These are phyloP conservation scores for Euwallacea similis DNA, from an alignment of 1,140 invertebrate genomes.

Conservation along the genomic window DNA sequence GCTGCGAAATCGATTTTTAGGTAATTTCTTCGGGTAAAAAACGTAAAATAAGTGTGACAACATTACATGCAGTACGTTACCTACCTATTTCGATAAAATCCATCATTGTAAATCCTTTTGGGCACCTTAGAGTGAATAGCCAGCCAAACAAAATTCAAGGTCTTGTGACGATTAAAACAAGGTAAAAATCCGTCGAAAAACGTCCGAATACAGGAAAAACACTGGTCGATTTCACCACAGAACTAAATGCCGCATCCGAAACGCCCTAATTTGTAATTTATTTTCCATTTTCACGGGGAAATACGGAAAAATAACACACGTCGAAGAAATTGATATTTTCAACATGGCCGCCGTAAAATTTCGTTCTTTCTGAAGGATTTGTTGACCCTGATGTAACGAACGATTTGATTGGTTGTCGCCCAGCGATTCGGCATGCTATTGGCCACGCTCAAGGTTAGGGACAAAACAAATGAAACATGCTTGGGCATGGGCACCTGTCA, in stretches of 20 bases:
- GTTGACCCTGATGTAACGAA: slow-evolving; percentile 53
- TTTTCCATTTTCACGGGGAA: slow-evolving; percentile 41
- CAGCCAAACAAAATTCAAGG: slow-evolving; percentile 52
- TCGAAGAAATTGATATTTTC: slow-evolving; percentile 54
- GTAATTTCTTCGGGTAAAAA: slow-evolving; percentile 11
- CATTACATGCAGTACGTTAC: background rate
- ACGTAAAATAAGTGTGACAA: background rate
- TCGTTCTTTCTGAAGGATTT: slow-evolving; percentile 53
- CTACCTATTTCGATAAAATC: slow-evolving; percentile 49
- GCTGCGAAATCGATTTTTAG: slow-evolving; percentile 17
- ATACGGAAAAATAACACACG: slow-evolving; percentile 50
- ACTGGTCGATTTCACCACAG: slow-evolving; percentile 1
- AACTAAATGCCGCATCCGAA: background rate
- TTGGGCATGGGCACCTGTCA: slow-evolving; percentile 51
- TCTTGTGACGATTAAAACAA: slow-evolving; percentile 51
- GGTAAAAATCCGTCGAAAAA: slow-evolving; percentile 35
- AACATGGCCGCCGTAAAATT: slow-evolving; percentile 54
- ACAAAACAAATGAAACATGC: slow-evolving; percentile 45
- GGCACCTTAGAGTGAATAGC: slow-evolving; percentile 43
- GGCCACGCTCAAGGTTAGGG: slow-evolving; percentile 53
- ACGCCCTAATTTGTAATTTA: slow-evolving; percentile 2
- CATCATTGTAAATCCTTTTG: slow-evolving; percentile 49
- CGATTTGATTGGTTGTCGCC: slow-evolving; percentile 50
- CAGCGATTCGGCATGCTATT: slow-evolving; percentile 45
- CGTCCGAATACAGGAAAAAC: slow-evolving; percentile 23